Evolutionary conservation across 2,888 invertebrate genomes (phyloP).

Genomic region (Galeruca laticollis): DNA sequence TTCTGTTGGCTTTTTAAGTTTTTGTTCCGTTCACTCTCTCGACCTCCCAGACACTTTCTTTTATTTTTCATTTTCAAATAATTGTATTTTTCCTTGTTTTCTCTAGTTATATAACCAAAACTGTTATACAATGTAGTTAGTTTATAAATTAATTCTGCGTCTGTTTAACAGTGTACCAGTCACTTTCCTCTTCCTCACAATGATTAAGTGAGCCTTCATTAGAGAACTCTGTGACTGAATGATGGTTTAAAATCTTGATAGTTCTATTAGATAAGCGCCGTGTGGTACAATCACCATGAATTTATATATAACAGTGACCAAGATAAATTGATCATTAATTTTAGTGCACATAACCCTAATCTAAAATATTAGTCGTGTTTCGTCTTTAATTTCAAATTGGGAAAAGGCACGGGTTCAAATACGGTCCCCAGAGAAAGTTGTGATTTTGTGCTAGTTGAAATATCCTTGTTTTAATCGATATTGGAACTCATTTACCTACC

Average conservation of each 20-base stretch:
- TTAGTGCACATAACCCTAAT: conserved; percentile 24
- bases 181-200: neutral
- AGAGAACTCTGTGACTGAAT: neutral
- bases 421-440: neutral
- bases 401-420: neutral
- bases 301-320: conserved; percentile 19
- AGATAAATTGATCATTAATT: conserved; percentile 30
- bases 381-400: conserved; percentile 8
- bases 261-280: conserved; percentile 18
- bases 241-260: conserved; percentile 16
- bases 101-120: too few relatives aligned
- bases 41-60: too few relatives aligned
- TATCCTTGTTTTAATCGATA: neutral
- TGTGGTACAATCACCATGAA: neutral
- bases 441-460: neutral
- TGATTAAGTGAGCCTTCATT: conserved; percentile 15
- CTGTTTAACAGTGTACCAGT: too few relatives aligned
- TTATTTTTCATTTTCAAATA: too few relatives aligned
- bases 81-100: too few relatives aligned
- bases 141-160: too few relatives aligned
- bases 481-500: neutral
- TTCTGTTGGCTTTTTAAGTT: too few relatives aligned
- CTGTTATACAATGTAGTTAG: too few relatives aligned
- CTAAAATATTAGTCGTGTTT: conserved; percentile 21
- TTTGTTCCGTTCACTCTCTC: too few relatives aligned